Conservation (phyloP, 2,888 invertebrate genomes). For the Clunio marinus region DNA sequence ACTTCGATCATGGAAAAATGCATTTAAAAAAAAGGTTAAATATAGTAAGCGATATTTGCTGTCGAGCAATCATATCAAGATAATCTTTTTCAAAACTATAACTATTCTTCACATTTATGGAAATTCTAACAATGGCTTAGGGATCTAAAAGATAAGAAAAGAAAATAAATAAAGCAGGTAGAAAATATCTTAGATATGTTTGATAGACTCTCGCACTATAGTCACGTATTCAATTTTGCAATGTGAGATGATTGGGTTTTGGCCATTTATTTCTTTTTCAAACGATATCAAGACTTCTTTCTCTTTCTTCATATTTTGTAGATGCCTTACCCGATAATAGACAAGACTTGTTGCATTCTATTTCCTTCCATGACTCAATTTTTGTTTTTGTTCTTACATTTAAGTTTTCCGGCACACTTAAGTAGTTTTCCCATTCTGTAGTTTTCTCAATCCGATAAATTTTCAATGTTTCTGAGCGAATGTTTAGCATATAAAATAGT, state of each 20-base stretch:
- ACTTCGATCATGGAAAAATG: constrained; percentile 10
- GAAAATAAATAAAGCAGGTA: constrained; percentile 22
- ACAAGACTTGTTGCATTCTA: constrained; percentile 1
- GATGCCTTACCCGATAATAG: neutral
- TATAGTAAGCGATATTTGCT: neutral
- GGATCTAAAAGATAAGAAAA: neutral
- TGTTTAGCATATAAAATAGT: constrained; percentile 8
- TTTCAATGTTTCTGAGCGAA: neutral
- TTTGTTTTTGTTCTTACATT: constrained; percentile 15
- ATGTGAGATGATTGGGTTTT: constrained; percentile 37
- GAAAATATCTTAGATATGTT: neutral
- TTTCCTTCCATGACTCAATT: constrained; percentile 11
- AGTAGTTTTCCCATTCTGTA: constrained; percentile 3
- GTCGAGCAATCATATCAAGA: constrained; percentile 6
- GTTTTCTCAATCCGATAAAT: too few relatives aligned
- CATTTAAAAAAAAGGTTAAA: constrained; percentile 27
- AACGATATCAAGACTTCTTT: too few relatives aligned
- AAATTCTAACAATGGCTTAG: neutral
- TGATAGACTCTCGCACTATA: constrained; percentile 24
- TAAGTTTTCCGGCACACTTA: neutral
- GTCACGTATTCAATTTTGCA: constrained; percentile 36
- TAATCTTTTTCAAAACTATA: constrained; percentile 24
- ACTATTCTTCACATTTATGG: constrained; percentile 14
- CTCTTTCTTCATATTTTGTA: neutral
- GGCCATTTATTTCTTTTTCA: constrained; percentile 24